A percentile compares a stretch with the other conserved stretches of the same genome.
Conservation (phyloP, 2,888 invertebrate species). For the Endotricha flammealis region DNA sequence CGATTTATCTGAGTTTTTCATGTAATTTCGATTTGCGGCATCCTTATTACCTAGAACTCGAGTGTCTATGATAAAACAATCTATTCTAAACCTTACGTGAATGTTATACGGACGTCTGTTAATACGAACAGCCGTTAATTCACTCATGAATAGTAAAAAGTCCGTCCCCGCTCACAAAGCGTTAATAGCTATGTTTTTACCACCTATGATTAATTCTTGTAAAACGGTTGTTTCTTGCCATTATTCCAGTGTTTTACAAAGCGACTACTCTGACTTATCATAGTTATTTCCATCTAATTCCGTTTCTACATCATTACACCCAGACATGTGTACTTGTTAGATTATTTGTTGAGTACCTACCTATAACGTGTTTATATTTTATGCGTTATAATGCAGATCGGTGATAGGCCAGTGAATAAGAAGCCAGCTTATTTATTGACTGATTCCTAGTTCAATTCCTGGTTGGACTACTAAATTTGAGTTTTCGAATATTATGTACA, state of each 20-base stretch:
- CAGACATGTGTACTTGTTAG: slow-evolving; percentile 12
- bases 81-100: background rate
- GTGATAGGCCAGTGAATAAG: too few species aligned
- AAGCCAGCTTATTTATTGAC: too few species aligned
- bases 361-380: too few species aligned
- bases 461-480: too few species aligned
- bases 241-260: slow-evolving; percentile 64
- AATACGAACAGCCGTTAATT: slow-evolving; percentile 44
- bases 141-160: slow-evolving; percentile 66
- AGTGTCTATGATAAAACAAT: background rate
- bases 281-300: slow-evolving; percentile 44
- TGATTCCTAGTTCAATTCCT: too few species aligned
- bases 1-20: slow-evolving; percentile 6
- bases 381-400: too few species aligned
- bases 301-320: slow-evolving; percentile 63
- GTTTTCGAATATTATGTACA: slow-evolving; percentile 1
- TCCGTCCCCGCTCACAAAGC: slow-evolving; percentile 41
- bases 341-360: too few species aligned
- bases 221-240: slow-evolving; percentile 66
- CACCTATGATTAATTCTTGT: slow-evolving; percentile 66
- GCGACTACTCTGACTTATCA: slow-evolving; percentile 45
- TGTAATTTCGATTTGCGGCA: slow-evolving; percentile 9
- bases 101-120: slow-evolving; percentile 1
- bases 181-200: slow-evolving; percentile 66
- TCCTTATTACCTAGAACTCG: slow-evolving; percentile 1